Base-by-base conservation (phyloP, 1,140 invertebrate genomes). In the Zaprionus nigranus region DNA sequence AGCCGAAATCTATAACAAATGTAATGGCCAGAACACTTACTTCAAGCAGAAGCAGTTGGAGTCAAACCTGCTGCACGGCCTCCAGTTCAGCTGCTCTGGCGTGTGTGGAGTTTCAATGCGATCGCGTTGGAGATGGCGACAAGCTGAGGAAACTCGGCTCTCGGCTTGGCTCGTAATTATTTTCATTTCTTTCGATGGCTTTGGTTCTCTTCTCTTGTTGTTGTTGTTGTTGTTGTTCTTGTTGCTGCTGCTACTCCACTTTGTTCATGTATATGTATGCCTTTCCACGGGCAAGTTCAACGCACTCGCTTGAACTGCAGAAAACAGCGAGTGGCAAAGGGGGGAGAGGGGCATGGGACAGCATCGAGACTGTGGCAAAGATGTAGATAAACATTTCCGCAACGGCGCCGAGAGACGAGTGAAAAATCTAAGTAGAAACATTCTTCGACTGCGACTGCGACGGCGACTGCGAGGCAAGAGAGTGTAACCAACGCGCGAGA, bases 361-460 rank as follows among this genome's bases (percentile, higher is more conserved):
- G 53, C 13, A 20, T 28, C 15, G 51, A 66, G 72, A 75, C 72
- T 75, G 66, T 58, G 66, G 43, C 73, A 59, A 66, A 78, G 72
- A 78, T 78, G 78, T 74, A 78, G 75, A 78, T 78, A 78, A 90
- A 81, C 75, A 90, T 88, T 88, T 88, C 85, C 85, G 85, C 85
- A 88, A 88, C 61, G 67, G 62, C 68, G 73, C 59, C 59, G 66
- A 30, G 73, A 34, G 30, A 34, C 15, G 43, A 49, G 51, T 56
- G 56, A 79, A 76, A 79, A 88, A 90, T 88, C 85, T 88, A 88
- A 75, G 85, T 77, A 88, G 85, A 88, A 88, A 78, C 88, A 88
- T 88, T 88, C 85, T 88, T 85, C 63, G 58, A 38, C 59, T 69
- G 26, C 71, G 63, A 43, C 65, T n/a, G 40, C 59, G 34, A 43